Percentiles rank a stretch among this genome's conserved stretches.
Evolutionary conservation across 2,113 vertebrate genomes (phyloP).

Genomic region (Uria aalge): DNA sequence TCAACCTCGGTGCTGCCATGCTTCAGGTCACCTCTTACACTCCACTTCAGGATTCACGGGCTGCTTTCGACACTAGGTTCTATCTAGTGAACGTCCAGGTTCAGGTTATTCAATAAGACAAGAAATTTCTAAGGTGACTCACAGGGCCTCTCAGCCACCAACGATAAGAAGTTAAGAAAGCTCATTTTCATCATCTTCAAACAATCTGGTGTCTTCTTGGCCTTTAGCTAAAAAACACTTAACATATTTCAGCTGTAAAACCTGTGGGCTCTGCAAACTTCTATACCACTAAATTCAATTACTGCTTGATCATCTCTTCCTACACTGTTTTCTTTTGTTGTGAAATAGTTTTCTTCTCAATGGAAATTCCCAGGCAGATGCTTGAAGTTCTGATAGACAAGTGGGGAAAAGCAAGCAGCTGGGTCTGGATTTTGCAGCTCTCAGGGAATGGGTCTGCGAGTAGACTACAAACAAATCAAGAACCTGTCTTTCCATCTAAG

Average conservation of each 20-base stretch:
- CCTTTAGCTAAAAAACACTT: neutral
- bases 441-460: neutral
- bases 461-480: neutral
- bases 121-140: neutral
- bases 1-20: neutral
- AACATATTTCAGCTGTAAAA: neutral
- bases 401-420: neutral
- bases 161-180: neutral
- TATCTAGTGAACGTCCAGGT: neutral
- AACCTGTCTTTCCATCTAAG: neutral
- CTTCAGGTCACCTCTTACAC: neutral
- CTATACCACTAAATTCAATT: neutral
- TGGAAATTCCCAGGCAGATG: neutral
- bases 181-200: neutral
- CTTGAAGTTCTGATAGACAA: neutral
- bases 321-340: neutral
- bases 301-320: neutral
- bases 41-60: neutral
- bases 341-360: neutral
- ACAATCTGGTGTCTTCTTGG: neutral
- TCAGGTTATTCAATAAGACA: neutral
- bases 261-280: neutral
- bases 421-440: neutral
- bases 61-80: neutral
- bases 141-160: neutral